Evolutionary conservation across 2,113 vertebrate species (phyloP), one percentile per base, ranked within the genome.

Genomic region (Phyllostomus hastatus): DNA sequence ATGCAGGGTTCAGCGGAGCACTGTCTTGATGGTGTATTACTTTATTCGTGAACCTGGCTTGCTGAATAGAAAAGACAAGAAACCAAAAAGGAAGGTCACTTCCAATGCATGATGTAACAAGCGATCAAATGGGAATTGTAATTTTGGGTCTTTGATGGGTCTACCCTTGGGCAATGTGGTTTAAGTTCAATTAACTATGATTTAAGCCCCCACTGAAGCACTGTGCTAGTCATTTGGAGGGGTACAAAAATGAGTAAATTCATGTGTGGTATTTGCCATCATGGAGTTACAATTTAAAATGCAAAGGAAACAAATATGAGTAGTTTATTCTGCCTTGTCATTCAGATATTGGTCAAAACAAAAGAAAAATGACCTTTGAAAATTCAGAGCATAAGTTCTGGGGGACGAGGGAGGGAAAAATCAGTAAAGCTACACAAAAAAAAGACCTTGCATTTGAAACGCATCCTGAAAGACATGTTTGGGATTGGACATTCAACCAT

Each of bases 261-360:
- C 19, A 6, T 26, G 22, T 26, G 54, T 5, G 14, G 2, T 26
- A 66, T 59, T 79, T 67, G 7, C 43, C 41, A 43, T 54, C 19
- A 54, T 89, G 64, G 38, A 59, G 33, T 50, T 90, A 41, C 5
- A 82, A 92, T 52, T 78, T 81, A 81, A 89, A 16, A 9, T 69
- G 9, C 26, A 78, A 79, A 87, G 9, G 3, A 95, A 81, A 85
- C 20, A 33, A 82, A 85, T 28, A 69, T 17, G 10, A 7, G 35
- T 12, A 78, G 50, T 14, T 72, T 81, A 31, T 88, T 90, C 38
- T 61, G 24, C 64, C 64, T 86, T 78, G 31, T 46, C 61, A 70
- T 91, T 91, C 41, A 43, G 17, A 50, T 69, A 31, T 61, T 59
- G 41, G 31, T 54, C 38, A 88, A 95, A 95, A 69, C 19, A n/a